Evolutionary conservation across 2,888 invertebrate genomes (phyloP).

Genomic region (Augochlorella aurata): DNA sequence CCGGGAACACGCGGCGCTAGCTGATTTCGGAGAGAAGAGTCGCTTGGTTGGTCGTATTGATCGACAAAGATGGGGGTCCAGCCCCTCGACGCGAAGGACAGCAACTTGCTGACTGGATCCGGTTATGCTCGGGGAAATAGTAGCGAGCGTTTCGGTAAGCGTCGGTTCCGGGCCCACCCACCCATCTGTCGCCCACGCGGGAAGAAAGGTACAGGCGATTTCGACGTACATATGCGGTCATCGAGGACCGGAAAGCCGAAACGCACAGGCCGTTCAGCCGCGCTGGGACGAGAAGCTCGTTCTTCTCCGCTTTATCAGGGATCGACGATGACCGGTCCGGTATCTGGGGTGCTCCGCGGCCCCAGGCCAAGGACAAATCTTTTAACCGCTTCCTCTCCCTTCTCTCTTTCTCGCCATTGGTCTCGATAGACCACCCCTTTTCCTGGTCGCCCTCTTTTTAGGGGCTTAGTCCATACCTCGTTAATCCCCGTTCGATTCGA

Average conservation of each 20-base stretch:
- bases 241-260: neutral
- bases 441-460: neutral
- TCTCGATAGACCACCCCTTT: neutral
- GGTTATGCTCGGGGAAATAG: slow-evolving; percentile 53
- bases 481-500: slow-evolving; percentile 50
- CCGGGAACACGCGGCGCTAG: slow-evolving; percentile 45
- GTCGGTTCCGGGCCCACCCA: slow-evolving; percentile 19
- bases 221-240: slow-evolving; percentile 8
- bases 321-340: slow-evolving; percentile 20
- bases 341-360: slow-evolving; percentile 39
- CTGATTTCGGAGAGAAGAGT: slow-evolving; percentile 69
- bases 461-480: slow-evolving; percentile 23
- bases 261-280: neutral
- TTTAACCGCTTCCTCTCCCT: slow-evolving; percentile 17
- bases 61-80: slow-evolving; percentile 75
- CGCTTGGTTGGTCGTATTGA: slow-evolving; percentile 72
- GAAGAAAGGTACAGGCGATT: slow-evolving; percentile 20
- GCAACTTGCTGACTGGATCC: slow-evolving; percentile 71
- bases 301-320: slow-evolving; percentile 30
- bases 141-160: slow-evolving; percentile 34
- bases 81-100: slow-evolving; percentile 71
- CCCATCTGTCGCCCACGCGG: slow-evolving; percentile 21
- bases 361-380: slow-evolving; percentile 60
- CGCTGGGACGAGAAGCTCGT: neutral
- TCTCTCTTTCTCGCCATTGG: neutral